These are phyloP conservation scores for Globodera rostochiensis DNA, from an alignment of 1,140 invertebrate genomes.

Conservation along the genomic window DNA sequence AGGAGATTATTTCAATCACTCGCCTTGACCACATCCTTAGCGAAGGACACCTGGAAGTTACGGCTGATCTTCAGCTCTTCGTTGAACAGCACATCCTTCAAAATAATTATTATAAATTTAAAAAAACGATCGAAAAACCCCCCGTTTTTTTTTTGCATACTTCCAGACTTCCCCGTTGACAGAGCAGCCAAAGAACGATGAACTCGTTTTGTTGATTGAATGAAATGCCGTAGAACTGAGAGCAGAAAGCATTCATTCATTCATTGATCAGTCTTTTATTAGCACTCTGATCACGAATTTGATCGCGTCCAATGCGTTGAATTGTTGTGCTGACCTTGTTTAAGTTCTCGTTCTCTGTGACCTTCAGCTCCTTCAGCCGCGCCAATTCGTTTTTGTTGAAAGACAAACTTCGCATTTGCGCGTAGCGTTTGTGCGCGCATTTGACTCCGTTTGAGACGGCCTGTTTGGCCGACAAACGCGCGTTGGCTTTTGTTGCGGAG, in stretches of 20 bases:
- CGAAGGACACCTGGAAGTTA: constrained; percentile 66
- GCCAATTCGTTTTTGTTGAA: constrained; percentile 60
- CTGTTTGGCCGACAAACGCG: constrained; percentile 49
- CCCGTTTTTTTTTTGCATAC: constrained; percentile 25
- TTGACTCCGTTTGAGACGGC: constrained; percentile 59
- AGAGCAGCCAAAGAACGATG: constrained; percentile 62
- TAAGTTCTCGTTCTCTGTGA: constrained; percentile 64
- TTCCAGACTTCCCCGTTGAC: constrained; percentile 60
- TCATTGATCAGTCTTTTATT: too few relatives aligned
- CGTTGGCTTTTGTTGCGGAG: constrained; percentile 47
- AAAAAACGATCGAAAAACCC: not conserved
- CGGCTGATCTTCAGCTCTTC: constrained; percentile 62
- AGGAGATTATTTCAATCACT: constrained; percentile 7
- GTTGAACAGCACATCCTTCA: constrained; percentile 64
- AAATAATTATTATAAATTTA: constrained; percentile 9
- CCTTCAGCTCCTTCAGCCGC: constrained; percentile 61
- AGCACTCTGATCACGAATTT: too few relatives aligned
- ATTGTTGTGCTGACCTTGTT: constrained; percentile 46
- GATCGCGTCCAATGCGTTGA: too few relatives aligned
- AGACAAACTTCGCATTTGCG: constrained; percentile 61
- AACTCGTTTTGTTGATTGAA: constrained; percentile 66
- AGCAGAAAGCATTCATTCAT: not conserved
- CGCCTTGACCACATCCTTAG: constrained; percentile 65
- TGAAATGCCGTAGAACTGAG: constrained; percentile 62
- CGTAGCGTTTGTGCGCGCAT: constrained; percentile 58